Percentiles rank a stretch among this genome's conserved stretches.
Conservation (phyloP, 2,797 vertebrate species). For the Tamandua tetradactyla region DNA sequence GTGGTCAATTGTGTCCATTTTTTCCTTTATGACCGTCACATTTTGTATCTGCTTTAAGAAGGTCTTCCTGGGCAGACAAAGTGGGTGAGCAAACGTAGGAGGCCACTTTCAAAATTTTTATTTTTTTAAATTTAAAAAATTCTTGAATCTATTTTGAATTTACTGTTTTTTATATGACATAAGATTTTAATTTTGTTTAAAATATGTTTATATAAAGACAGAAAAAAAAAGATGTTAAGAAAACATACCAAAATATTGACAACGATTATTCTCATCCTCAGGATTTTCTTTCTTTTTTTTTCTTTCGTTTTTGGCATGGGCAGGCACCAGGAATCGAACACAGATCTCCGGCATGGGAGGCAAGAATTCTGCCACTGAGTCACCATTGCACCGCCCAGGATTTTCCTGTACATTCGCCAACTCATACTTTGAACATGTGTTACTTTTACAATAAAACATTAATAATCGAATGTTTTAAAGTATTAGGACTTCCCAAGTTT, state of each 20-base stretch:
- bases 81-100: background rate
- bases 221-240: background rate
- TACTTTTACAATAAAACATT: slow-evolving; percentile 10
- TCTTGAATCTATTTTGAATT: background rate
- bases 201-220: background rate
- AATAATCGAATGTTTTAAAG: slow-evolving; percentile 30
- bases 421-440: background rate
- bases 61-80: background rate
- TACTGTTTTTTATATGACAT: background rate
- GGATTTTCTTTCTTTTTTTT: too few species aligned
- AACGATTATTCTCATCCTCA: too few species aligned
- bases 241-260: too few species aligned
- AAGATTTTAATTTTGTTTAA: slow-evolving; percentile 28
- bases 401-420: slow-evolving; percentile 5
- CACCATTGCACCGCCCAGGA: too few species aligned
- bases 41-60: background rate
- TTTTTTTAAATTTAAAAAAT: background rate
- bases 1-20: background rate
- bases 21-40: background rate
- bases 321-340: too few species aligned
- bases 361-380: too few species aligned
- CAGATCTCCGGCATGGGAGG: too few species aligned
- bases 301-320: too few species aligned
- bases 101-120: background rate
- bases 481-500: background rate